These are phyloP conservation scores for Brotula barbata DNA, from an alignment of 2,797 vertebrate species.

Conservation along the genomic window DNA sequence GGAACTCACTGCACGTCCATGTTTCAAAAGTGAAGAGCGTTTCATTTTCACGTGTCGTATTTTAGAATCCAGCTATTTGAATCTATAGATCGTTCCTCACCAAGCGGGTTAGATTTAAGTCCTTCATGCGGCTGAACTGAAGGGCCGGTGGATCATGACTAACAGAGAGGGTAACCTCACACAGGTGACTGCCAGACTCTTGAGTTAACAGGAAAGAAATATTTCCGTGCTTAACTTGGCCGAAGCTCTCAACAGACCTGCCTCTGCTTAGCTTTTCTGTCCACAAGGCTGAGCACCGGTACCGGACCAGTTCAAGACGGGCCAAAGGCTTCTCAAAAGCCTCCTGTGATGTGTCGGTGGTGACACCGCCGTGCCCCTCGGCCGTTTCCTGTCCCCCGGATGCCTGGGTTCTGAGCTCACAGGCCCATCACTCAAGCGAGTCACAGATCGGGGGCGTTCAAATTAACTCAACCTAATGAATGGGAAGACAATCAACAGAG, in stretches of 20 bases:
- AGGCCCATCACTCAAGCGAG: conserved; percentile 33
- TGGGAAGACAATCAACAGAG: conserved; percentile 65
- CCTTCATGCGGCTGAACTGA: conserved; percentile 44
- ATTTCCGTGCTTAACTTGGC: conserved; percentile 80
- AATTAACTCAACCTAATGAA: conserved; percentile 57
- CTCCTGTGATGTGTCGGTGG: conserved; percentile 65
- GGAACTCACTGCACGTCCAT: conserved; percentile 27
- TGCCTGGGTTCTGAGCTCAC: conserved; percentile 60
- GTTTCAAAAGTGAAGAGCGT: conserved; percentile 28
- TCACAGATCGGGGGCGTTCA: conserved; percentile 44
- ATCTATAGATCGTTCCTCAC: conserved; percentile 35
- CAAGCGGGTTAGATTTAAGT: conserved; percentile 21
- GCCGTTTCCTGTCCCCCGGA: conserved; percentile 54
- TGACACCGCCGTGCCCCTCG: conserved; percentile 57
- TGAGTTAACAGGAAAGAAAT: conserved; percentile 79
- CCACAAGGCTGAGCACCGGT: conserved; percentile 64
- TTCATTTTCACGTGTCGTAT: conserved; percentile 20
- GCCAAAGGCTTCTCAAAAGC: conserved; percentile 65
- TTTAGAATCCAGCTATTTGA: conserved; percentile 22
- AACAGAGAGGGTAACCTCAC: conserved; percentile 65
- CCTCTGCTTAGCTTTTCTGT: conserved; percentile 71
- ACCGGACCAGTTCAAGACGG: conserved; percentile 60
- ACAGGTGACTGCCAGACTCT: conserved; percentile 73
- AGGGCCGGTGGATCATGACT: conserved; percentile 48
- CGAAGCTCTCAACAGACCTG: conserved; percentile 60